These are phyloP conservation scores for Pachypsylla venusta DNA, from an alignment of 1,140 invertebrate species.

Conservation along the genomic window DNA sequence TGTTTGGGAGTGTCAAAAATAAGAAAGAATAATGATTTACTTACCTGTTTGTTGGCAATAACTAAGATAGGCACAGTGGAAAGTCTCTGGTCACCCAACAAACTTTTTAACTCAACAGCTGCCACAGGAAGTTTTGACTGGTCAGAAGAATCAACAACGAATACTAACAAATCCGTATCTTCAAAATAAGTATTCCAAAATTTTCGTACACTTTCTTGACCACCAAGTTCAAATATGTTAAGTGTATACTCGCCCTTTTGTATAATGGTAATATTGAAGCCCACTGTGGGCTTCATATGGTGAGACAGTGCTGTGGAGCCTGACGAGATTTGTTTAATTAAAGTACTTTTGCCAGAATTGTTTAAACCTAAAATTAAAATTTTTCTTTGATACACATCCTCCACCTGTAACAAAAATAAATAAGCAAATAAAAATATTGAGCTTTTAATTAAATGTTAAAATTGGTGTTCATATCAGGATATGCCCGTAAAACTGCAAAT, in stretches of 20 bases:
- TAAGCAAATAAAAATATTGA: no score
- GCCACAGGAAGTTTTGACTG: slow-evolving; percentile 27
- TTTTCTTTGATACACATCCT: slow-evolving; percentile 30
- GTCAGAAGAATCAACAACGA: slow-evolving; percentile 34
- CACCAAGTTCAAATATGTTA: slow-evolving; percentile 32
- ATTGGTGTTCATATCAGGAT: no score
- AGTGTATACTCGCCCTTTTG: slow-evolving; percentile 27
- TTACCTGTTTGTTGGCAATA: slow-evolving; percentile 34
- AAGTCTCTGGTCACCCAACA: slow-evolving; percentile 31
- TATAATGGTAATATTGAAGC: slow-evolving; percentile 31
- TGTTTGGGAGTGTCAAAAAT: no score
- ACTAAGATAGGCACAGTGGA: slow-evolving; percentile 31
- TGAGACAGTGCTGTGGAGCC: slow-evolving; percentile 21
- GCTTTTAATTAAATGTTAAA: no score
- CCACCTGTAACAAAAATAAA: slow-evolving; percentile 27
- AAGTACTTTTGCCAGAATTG: slow-evolving; percentile 32
- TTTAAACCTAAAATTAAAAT: slow-evolving; percentile 33
- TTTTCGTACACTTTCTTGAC: slow-evolving; percentile 29
- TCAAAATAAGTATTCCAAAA: slow-evolving; percentile 36
- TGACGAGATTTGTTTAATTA: slow-evolving; percentile 30
- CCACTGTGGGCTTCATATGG: slow-evolving; percentile 28
- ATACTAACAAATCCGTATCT: slow-evolving; percentile 35
- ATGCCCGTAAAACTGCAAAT: no score
- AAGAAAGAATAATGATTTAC: slow-evolving; percentile 13
- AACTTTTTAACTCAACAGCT: slow-evolving; percentile 30